Percentiles rank a stretch among this genome's conserved stretches.
These are phyloP conservation scores for Pinctada fucata DNA, from an alignment of 2,888 invertebrate species.

Conservation along the genomic window DNA sequence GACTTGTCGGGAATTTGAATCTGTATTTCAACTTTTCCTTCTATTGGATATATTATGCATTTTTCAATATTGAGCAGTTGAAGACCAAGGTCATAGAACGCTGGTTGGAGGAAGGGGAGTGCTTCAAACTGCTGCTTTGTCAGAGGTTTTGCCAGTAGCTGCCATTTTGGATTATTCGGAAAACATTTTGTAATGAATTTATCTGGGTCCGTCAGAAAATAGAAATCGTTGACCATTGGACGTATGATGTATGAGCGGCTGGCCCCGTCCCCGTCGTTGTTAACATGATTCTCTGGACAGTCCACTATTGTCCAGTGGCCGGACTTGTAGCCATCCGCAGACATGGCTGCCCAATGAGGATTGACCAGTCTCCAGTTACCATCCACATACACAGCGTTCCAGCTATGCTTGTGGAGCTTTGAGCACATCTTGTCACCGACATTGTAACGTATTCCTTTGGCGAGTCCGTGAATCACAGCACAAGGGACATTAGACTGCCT, in stretches of 20 bases:
- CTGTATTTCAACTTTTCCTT: conserved; percentile 47
- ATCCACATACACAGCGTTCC: conserved; percentile 65
- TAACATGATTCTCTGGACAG: conserved; percentile 43
- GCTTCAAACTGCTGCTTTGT: conserved; percentile 50
- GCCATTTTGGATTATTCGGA: conserved; percentile 58
- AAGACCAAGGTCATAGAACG: conserved; percentile 53
- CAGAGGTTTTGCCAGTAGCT: conserved; percentile 49
- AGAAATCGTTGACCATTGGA: conserved; percentile 48
- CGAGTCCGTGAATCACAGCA: conserved; percentile 60
- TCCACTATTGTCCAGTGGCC: conserved; percentile 63
- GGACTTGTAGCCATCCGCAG: conserved; percentile 45
- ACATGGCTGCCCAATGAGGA: conserved; percentile 63
- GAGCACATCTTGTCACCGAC: conserved; percentile 56
- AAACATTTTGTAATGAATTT: conserved; percentile 54
- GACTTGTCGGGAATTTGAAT: conserved; percentile 42
- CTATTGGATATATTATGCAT: conserved; percentile 39
- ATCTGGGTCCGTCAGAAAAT: conserved; percentile 59
- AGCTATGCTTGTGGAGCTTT: conserved; percentile 55
- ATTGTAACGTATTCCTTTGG: conserved; percentile 63
- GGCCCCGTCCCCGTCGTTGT: conserved; percentile 13
- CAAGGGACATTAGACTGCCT: conserved; percentile 61
- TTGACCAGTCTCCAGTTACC: conserved; percentile 65
- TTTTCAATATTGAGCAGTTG: conserved; percentile 39
- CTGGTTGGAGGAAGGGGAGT: conserved; percentile 53
- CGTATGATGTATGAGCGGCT: conserved; percentile 21